Evolutionary conservation across 1,140 invertebrate species (phyloP).

Genomic region (Leptinotarsa texana): DNA sequence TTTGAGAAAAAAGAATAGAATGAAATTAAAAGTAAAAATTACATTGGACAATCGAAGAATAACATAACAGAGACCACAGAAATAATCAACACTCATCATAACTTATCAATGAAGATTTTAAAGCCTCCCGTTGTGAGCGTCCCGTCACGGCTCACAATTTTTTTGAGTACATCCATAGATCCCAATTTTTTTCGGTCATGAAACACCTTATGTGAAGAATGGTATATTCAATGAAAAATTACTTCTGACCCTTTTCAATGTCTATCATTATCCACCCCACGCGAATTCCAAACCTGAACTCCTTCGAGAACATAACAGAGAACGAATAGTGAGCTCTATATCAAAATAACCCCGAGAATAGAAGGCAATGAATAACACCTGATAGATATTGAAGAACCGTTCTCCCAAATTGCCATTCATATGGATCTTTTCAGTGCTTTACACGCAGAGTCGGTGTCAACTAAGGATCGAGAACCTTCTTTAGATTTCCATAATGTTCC

Average conservation of each 20-base stretch:
- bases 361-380: not conserved
- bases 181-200: not conserved
- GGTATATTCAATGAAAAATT: not conserved
- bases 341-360: not conserved
- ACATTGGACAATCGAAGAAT: too few species aligned
- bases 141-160: too few species aligned
- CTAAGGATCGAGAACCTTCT: not conserved
- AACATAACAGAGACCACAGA: too few species aligned
- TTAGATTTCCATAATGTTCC: not conserved
- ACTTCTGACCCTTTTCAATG: not conserved
- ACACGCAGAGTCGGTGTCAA: not conserved
- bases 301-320: not conserved
- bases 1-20: too few species aligned
- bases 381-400: conserved; percentile 3
- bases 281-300: not conserved
- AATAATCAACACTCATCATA: too few species aligned
- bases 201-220: not conserved
- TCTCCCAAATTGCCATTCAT: not conserved
- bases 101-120: too few species aligned
- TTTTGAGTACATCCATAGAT: not conserved
- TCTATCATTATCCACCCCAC: too few species aligned
- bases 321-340: not conserved
- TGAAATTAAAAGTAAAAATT: too few species aligned
- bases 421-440: not conserved
- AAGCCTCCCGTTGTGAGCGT: too few species aligned